Conservation (phyloP, 2,888 invertebrate genomes). For the Cantharis lateralis region DNA sequence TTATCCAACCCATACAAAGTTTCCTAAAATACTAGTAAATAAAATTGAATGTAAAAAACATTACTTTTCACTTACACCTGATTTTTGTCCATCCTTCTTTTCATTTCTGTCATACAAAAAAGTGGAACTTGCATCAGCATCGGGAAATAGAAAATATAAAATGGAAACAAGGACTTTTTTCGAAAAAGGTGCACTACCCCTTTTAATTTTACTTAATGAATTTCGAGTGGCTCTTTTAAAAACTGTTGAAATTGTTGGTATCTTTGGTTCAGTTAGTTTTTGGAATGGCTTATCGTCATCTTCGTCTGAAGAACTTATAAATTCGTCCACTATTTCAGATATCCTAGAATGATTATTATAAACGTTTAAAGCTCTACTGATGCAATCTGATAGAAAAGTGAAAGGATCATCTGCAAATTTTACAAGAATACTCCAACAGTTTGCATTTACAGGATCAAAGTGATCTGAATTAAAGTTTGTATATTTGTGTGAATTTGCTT, state of each 20-base stretch:
- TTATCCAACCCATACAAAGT: constrained; percentile 31
- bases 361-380: constrained; percentile 72
- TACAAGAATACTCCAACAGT: constrained; percentile 75
- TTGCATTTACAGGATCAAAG: constrained; percentile 81
- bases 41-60: not conserved
- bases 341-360: constrained; percentile 60
- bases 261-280: constrained; percentile 76
- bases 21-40: constrained; percentile 33
- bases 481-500: constrained; percentile 86
- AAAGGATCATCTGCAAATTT: constrained; percentile 70
- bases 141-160: constrained; percentile 85
- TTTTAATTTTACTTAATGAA: constrained; percentile 51
- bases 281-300: constrained; percentile 64
- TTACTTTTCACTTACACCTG: constrained; percentile 5
- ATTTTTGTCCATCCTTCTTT: constrained; percentile 15
- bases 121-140: constrained; percentile 71
- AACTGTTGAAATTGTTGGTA: constrained; percentile 66
- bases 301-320: constrained; percentile 47
- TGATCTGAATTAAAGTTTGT: constrained; percentile 81
- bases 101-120: constrained; percentile 61
- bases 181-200: constrained; percentile 76
- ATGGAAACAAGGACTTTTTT: constrained; percentile 77
- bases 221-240: constrained; percentile 62
- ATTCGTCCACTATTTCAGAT: constrained; percentile 62
- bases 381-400: constrained; percentile 77